Evolutionary conservation across 2,888 invertebrate species (phyloP).

Genomic region (Sarcophaga rosellei): DNA sequence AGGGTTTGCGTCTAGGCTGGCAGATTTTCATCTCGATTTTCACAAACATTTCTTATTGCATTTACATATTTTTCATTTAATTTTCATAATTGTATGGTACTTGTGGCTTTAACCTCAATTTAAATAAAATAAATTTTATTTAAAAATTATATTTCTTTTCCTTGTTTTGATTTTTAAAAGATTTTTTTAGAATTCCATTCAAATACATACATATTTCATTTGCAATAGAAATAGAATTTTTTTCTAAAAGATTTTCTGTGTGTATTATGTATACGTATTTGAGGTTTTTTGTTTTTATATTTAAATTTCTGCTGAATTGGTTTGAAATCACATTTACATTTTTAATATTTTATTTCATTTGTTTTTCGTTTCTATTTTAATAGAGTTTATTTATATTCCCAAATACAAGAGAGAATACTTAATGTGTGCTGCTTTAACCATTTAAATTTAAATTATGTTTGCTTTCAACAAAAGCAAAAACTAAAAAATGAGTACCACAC

Average conservation of each 20-base stretch:
- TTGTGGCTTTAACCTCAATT: no score
- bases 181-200: not conserved
- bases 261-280: not conserved
- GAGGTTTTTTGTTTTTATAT: not conserved
- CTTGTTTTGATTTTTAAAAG: not conserved
- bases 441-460: conserved; percentile 59
- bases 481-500: not conserved
- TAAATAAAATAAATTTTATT: no score
- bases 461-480: conserved; percentile 7
- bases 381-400: not conserved
- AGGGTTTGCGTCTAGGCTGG: no score
- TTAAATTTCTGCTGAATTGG: conserved; percentile 7
- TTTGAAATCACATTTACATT: conserved; percentile 31
- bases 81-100: no score
- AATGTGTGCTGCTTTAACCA: not conserved
- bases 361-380: not conserved
- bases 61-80: no score
- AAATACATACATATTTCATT: no score
- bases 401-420: not conserved
- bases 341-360: not conserved
- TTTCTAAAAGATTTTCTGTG: not conserved
- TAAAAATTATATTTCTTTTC: no score
- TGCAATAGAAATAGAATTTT: no score
- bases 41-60: no score
- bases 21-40: no score